These are phyloP conservation scores for Dendrocopos noguchii DNA, from an alignment of 2,113 vertebrate genomes.

Conservation along the genomic window DNA sequence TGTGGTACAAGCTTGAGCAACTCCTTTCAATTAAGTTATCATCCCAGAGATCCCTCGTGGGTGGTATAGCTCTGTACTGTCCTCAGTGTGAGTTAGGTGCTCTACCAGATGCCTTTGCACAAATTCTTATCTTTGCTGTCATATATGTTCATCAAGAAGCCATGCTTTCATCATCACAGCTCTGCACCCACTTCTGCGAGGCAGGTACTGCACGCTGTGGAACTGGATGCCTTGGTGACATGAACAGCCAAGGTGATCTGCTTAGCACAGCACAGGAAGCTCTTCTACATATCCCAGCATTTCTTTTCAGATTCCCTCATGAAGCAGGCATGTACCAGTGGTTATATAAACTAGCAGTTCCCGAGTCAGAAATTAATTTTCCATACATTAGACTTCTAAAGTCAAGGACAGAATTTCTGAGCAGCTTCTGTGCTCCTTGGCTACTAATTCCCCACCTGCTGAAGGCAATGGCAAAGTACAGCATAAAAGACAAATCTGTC, in stretches of 20 bases:
- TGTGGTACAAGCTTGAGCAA: constrained; percentile 47
- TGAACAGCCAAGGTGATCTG: background rate
- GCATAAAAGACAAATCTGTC: background rate
- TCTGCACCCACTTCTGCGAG: background rate
- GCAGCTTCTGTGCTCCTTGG: background rate
- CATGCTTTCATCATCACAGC: background rate
- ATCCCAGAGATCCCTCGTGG: background rate
- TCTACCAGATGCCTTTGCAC: background rate
- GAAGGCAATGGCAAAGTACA: background rate
- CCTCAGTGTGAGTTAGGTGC: background rate
- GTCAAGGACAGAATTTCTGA: background rate
- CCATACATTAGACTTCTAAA: background rate
- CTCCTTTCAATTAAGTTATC: constrained; percentile 34
- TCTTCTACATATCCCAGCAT: background rate
- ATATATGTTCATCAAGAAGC: background rate
- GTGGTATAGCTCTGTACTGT: constrained; percentile 11
- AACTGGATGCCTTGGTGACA: background rate
- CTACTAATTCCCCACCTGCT: background rate
- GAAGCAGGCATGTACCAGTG: background rate
- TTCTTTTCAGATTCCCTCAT: background rate
- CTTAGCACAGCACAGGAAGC: background rate
- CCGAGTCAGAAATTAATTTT: background rate
- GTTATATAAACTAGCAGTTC: background rate
- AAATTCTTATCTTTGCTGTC: background rate
- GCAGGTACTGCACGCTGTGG: background rate